phyloP scores from a whole-genome alignment of 92 coral and sea anemone species.

The Parazoanthus swiftii region DNA sequence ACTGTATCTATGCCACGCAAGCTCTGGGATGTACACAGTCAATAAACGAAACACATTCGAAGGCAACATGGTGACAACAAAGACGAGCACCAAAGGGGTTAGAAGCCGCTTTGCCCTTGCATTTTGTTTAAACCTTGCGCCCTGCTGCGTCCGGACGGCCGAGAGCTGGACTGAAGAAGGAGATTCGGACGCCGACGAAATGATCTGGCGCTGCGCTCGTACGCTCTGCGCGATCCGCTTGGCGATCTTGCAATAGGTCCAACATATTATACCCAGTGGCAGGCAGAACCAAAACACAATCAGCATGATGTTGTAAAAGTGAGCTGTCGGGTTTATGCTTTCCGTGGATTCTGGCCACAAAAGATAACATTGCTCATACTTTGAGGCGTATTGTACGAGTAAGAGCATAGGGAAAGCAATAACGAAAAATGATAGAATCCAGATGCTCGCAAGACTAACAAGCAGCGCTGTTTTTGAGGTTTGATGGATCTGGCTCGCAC shows the following conservation, averaged over 20 bases:
- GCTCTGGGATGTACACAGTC: neutral
- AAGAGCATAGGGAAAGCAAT: conserved; percentile 22
- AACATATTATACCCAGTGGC: conserved; percentile 16
- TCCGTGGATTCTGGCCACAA: conserved; percentile 15
- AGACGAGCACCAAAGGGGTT: conserved; percentile 36
- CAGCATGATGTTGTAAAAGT: conserved; percentile 12
- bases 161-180: neutral
- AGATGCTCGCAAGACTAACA: neutral
- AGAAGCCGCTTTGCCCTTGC: conserved; percentile 19
- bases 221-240: conserved; percentile 32
- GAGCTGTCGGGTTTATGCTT: conserved; percentile 8
- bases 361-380: neutral
- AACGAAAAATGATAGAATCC: conserved; percentile 17
- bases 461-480: neutral
- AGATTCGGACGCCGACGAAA: neutral
- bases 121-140: conserved; percentile 20
- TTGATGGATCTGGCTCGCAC: neutral
- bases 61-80: conserved; percentile 28
- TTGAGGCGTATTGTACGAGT: neutral
- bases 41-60: conserved; percentile 26
- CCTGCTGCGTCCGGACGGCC: neutral
- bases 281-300: conserved; percentile 21
- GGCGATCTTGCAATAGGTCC: conserved; percentile 36
- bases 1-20: neutral
- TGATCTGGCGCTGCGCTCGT: neutral